Percentiles rank a stretch among this genome's conserved stretches.
These are phyloP conservation scores for Oryzaephilus surinamensis DNA, from an alignment of 1,140 invertebrate genomes.

Conservation along the genomic window DNA sequence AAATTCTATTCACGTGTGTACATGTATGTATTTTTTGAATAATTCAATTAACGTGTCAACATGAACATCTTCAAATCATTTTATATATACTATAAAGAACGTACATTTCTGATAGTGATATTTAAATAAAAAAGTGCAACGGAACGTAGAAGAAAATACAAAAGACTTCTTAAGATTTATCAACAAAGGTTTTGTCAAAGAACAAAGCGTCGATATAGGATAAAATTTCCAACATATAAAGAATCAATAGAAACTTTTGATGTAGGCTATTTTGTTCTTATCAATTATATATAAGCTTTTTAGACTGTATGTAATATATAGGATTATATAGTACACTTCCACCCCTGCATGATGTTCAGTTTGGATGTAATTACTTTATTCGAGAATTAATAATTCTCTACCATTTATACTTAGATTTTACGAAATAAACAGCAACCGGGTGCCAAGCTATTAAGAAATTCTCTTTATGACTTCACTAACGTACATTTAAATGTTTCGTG, in stretches of 20 bases:
- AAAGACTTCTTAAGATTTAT: no score
- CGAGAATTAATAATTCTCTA: conserved; percentile 11
- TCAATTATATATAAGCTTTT: conserved; percentile 2
- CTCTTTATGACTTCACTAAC: conserved; percentile 11
- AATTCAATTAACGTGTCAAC: neutral
- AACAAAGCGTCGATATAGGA: no score
- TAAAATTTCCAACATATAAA: neutral
- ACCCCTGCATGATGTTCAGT: neutral
- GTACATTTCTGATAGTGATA: no score
- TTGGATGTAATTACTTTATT: conserved; percentile 9
- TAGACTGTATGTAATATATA: neutral
- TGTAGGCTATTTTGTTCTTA: neutral
- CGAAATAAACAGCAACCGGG: conserved; percentile 13
- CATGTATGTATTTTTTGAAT: neutral
- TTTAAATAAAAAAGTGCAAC: no score
- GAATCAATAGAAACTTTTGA: conserved; percentile 2
- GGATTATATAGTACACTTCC: neutral
- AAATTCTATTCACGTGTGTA: no score
- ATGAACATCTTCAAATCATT: neutral
- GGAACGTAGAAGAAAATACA: no score
- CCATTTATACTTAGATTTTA: conserved; percentile 13
- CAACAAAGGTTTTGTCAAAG: no score
- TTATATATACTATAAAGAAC: no score
- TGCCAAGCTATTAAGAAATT: conserved; percentile 12
- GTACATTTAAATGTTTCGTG: conserved; percentile 11